These are phyloP conservation scores for Rousettus madagascariensis DNA, from an alignment of 2,797 vertebrate species.

Conservation along the genomic window DNA sequence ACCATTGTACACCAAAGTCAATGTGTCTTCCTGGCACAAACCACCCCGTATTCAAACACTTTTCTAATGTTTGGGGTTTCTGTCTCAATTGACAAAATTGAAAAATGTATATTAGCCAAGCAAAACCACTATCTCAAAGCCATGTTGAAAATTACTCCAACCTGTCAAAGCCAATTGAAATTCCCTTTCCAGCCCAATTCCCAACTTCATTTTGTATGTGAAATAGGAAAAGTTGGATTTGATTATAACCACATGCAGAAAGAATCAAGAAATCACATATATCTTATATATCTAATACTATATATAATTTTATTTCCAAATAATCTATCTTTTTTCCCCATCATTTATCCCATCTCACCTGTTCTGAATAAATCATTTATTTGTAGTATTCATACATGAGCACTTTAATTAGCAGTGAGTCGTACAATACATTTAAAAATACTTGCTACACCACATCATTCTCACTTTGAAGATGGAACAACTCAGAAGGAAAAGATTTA, in stretches of 20 bases:
- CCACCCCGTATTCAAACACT: slow-evolving; percentile 68
- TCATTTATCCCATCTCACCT: slow-evolving; percentile 48
- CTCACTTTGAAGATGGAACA: not conserved
- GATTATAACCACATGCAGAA: slow-evolving; percentile 79
- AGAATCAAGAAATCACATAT: slow-evolving; percentile 69
- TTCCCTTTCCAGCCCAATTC: slow-evolving; percentile 67
- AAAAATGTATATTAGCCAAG: slow-evolving; percentile 77
- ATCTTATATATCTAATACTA: slow-evolving; percentile 57
- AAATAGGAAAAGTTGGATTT: slow-evolving; percentile 73
- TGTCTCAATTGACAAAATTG: slow-evolving; percentile 77
- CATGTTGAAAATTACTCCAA: slow-evolving; percentile 72
- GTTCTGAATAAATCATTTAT: not conserved
- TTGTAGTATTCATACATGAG: not conserved
- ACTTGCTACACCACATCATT: not conserved
- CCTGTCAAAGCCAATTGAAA: slow-evolving; percentile 77
- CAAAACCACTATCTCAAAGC: slow-evolving; percentile 79
- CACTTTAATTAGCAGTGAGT: not conserved
- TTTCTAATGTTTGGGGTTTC: slow-evolving; percentile 76
- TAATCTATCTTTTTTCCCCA: slow-evolving; percentile 7
- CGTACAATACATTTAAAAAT: not conserved
- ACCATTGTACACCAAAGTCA: slow-evolving; percentile 72
- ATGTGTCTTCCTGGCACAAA: slow-evolving; percentile 46
- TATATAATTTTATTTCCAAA: slow-evolving; percentile 67
- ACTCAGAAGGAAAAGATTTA: not conserved
- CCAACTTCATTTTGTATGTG: slow-evolving; percentile 70